Conservation (phyloP, 2,797 vertebrate genomes). For the Botia kubotai region DNA sequence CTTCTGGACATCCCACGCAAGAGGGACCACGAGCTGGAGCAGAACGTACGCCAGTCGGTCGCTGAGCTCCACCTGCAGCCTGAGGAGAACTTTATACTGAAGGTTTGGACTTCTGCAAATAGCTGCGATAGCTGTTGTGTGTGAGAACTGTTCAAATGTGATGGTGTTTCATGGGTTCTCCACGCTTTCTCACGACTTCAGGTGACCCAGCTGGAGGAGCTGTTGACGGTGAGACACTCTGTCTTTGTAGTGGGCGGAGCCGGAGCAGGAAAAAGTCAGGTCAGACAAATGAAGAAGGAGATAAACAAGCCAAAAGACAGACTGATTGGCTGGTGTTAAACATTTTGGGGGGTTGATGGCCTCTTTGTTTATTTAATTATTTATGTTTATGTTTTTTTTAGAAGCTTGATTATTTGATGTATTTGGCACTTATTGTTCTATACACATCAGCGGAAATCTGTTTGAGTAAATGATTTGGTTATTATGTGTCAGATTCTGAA, state of each 20-base stretch:
- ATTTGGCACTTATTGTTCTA: not conserved
- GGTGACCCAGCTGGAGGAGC: conserved; percentile 81
- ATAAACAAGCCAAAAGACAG: not conserved
- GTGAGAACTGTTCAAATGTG: not conserved
- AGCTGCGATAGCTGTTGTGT: not conserved
- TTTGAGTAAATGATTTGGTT: conserved; percentile 1
- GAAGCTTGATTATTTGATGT: not conserved
- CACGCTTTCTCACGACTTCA: conserved; percentile 54
- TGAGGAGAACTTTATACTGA: conserved; percentile 88
- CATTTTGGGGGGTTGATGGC: not conserved
- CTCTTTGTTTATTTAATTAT: not conserved
- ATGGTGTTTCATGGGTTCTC: not conserved
- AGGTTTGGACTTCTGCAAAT: conserved; percentile 70
- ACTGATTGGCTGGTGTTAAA: not conserved
- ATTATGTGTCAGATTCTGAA: conserved; percentile 75
- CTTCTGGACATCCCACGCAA: conserved; percentile 82
- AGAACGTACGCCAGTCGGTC: conserved; percentile 80
- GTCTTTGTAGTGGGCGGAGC: conserved; percentile 81
- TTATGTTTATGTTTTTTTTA: too few relatives aligned
- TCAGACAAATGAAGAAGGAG: conserved; percentile 48
- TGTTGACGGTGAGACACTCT: conserved; percentile 79
- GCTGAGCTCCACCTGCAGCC: conserved; percentile 82
- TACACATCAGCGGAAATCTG: not conserved
- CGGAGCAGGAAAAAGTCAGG: conserved; percentile 82
- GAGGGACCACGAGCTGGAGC: conserved; percentile 81